Conservation (phyloP, 2,888 invertebrate species). For the Caenorhabditis sp. region DNA sequence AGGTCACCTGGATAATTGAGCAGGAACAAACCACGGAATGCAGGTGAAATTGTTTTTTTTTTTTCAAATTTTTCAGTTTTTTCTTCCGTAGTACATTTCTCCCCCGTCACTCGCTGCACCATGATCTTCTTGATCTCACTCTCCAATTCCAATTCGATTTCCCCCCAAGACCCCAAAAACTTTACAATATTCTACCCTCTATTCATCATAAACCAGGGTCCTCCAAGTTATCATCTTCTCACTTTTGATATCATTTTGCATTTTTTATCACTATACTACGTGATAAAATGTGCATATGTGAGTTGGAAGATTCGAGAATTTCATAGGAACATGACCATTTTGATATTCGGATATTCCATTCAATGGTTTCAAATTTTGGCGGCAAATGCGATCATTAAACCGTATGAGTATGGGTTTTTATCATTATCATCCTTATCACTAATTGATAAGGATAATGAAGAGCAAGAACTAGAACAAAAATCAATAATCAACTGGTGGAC, state of each 20-base stretch:
- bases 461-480: no score
- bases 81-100: no score
- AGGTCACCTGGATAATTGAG: no score
- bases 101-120: no score
- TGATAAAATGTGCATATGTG: slow-evolving; percentile 8
- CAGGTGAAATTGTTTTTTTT: no score
- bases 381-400: slow-evolving; percentile 22
- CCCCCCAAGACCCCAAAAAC: no score
- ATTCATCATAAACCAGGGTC: not conserved
- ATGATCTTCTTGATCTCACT: no score
- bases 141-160: no score
- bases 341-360: slow-evolving; percentile 2
- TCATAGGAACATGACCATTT: slow-evolving; percentile 32
- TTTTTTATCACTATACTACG: slow-evolving; percentile 7
- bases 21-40: no score
- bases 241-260: slow-evolving; percentile 7
- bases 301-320: slow-evolving; percentile 22
- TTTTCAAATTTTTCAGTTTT: no score
- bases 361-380: slow-evolving; percentile 29
- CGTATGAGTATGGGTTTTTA: slow-evolving; percentile 36
- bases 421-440: not conserved
- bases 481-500: slow-evolving; percentile 34
- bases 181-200: not conserved
- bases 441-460: slow-evolving; percentile 7
- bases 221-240: not conserved